A percentile compares a stretch with the other conserved stretches of the same genome.
phyloP scores from a whole-genome alignment of 53 echinoderm and acorn worm genomes.

The Crossaster papposus region DNA sequence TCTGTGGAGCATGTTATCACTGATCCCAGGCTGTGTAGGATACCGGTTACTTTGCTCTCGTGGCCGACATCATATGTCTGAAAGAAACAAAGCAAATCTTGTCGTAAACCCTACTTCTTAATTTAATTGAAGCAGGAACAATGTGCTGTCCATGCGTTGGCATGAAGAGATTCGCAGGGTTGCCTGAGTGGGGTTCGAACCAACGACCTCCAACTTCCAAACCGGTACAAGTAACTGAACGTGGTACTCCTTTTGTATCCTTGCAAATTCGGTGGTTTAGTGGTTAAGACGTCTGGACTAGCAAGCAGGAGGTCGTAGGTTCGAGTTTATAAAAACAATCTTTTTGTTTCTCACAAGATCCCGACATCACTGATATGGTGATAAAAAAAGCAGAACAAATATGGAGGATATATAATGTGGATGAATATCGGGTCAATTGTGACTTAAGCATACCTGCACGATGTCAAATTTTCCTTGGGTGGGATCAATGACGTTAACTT shows the following conservation, averaged over 20 bases:
- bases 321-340: background rate
- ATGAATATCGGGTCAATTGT: background rate
- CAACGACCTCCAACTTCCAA: background rate
- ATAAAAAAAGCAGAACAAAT: too few species aligned
- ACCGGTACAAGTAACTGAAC: too few species aligned
- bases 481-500: slow-evolving; percentile 71
- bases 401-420: too few species aligned
- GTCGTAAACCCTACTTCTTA: background rate
- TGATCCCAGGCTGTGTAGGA: slow-evolving; percentile 81
- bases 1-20: slow-evolving; percentile 89
- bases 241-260: too few species aligned
- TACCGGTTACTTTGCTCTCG: slow-evolving; percentile 82
- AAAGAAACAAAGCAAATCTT: background rate
- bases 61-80: slow-evolving; percentile 93
- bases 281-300: slow-evolving; percentile 17
- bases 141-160: too few species aligned
- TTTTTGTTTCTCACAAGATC: too few species aligned
- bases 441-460: slow-evolving; percentile 68
- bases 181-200: background rate
- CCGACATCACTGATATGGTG: too few species aligned
- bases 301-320: slow-evolving; percentile 21
- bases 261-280: too few species aligned
- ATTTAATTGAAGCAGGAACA: background rate
- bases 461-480: slow-evolving; percentile 84
- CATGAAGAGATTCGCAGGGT: too few species aligned